phyloP scores from a whole-genome alignment of 2,888 invertebrate species.

The Thalpophila matura region DNA sequence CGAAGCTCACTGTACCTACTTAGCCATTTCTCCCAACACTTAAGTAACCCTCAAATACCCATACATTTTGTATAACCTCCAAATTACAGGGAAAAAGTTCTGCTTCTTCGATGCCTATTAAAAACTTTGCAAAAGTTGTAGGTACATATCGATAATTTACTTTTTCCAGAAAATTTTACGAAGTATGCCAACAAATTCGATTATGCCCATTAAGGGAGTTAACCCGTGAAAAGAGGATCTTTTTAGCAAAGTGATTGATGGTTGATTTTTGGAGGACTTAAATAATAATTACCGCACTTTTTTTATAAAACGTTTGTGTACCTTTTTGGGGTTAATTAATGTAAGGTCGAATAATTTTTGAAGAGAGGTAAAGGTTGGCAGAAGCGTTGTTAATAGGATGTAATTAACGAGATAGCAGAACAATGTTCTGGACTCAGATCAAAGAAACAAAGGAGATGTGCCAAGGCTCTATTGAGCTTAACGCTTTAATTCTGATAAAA shows the following conservation, averaged over 20 bases:
- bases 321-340: conserved; percentile 1
- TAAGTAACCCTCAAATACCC: neutral
- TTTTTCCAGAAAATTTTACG: conserved; percentile 19
- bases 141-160: conserved; percentile 22
- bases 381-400: neutral
- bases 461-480: no score
- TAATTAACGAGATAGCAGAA: no score
- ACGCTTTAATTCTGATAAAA: no score
- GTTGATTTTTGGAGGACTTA: conserved; percentile 39
- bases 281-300: conserved; percentile 50
- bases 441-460: no score
- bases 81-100: conserved; percentile 25
- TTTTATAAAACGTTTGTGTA: conserved; percentile 12
- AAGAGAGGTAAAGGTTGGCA: neutral
- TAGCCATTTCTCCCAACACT: neutral
- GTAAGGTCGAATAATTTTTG: conserved; percentile 7
- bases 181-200: conserved; percentile 57
- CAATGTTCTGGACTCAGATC: no score
- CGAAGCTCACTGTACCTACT: neutral
- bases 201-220: conserved; percentile 40
- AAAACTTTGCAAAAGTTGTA: conserved; percentile 22
- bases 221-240: conserved; percentile 34
- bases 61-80: conserved; percentile 16
- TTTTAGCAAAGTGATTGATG: conserved; percentile 66
- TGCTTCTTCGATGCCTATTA: conserved; percentile 2